Base-by-base conservation (phyloP, 2,888 invertebrate species). In the Stictocephala bisonia region DNA sequence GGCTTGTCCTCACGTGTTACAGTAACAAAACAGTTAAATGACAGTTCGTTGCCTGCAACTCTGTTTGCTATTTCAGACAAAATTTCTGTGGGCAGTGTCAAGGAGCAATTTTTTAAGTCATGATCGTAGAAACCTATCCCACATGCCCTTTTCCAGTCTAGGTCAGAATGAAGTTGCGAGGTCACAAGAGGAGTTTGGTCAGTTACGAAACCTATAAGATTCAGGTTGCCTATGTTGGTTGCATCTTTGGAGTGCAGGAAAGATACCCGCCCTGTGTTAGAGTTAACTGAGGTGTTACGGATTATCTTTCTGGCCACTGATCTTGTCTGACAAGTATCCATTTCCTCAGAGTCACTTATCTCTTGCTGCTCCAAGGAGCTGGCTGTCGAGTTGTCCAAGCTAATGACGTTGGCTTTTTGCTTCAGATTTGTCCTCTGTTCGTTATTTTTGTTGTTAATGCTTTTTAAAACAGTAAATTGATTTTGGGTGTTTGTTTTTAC, bases 81-180 rank as follows among this genome's bases (percentile, higher is more conserved):
- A 15, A 15, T 44, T 44, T 44, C 44, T 44, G 44, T 9, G 44
- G 44, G 44, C 44, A 44, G 15, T n/a, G 15, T 44, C 15, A 44
- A 15, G 44, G 44, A 44, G 44, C 44, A 44, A n/a, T 44, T 44
- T n/a, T 9, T 15, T 15, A 15, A 44, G 44, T 44, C 44, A 44
- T 44, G 15, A 44, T 44, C 44, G 15, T 44, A 44, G 15, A 44
- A 44, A 44, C 44, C 44, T 15, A 44, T 44, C 15, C 44, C 44
- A 44, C 44, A 44, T 44, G 44, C 44, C 15, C 44, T 44, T 44
- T 44, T 44, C 44, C 44, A 44, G 15, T 44, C 44, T 44, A 44
- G 15, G 44, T 44, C 15, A n/a, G 44, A 44, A 15, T 44, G 7
- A 4, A 44, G 44, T 44, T 44, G 44, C 15, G 44, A 44, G 44